These are phyloP conservation scores for Garrulus glandarius DNA, from an alignment of 2,797 vertebrate genomes.

Conservation along the genomic window DNA sequence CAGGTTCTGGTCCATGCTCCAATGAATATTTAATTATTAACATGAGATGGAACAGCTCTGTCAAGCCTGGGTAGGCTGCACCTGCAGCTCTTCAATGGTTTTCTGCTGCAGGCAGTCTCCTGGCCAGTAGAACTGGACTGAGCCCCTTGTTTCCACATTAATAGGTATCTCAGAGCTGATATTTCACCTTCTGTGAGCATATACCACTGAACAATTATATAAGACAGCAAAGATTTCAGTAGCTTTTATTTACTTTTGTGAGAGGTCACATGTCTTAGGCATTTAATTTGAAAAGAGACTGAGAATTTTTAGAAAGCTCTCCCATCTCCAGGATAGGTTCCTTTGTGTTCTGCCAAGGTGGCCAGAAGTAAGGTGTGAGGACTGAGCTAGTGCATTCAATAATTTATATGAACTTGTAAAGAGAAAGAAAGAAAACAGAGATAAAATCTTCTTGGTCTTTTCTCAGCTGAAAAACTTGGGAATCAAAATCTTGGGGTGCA, in stretches of 20 bases:
- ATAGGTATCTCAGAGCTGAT: neutral
- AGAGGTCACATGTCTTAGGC: neutral
- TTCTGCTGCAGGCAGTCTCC: neutral
- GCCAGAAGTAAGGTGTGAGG: neutral
- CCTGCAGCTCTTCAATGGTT: conserved; percentile 42
- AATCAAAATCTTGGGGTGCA: neutral
- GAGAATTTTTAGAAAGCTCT: neutral
- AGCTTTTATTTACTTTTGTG: neutral
- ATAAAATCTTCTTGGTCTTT: neutral
- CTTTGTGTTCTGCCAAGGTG: neutral
- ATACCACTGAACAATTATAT: neutral
- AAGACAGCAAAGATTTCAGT: neutral
- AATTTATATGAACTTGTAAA: neutral
- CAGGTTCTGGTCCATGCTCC: conserved; percentile 60
- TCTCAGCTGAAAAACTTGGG: neutral
- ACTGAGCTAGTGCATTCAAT: neutral
- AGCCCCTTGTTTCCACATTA: neutral
- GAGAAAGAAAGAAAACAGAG: neutral
- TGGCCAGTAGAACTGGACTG: neutral
- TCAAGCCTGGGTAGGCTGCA: conserved; percentile 44
- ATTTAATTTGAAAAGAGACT: neutral
- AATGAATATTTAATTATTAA: conserved; percentile 71
- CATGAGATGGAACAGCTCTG: conserved; percentile 58
- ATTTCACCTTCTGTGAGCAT: neutral
- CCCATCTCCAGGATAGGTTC: neutral